Evolutionary conservation across 2,888 invertebrate genomes (phyloP).

Genomic region (Rhagophthalmus giganteus): DNA sequence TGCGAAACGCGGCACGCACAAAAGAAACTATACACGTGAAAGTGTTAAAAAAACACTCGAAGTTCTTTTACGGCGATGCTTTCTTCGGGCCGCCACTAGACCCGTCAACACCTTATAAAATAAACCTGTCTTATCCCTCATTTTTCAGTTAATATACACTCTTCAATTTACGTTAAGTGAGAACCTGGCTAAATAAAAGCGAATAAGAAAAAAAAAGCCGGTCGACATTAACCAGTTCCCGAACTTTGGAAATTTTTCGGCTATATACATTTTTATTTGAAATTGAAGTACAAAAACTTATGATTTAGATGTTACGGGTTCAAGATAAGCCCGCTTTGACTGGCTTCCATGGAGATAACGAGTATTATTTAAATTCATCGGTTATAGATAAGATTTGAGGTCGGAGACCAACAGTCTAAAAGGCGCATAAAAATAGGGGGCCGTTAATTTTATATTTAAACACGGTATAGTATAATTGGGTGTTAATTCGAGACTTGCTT

Average conservation of each 20-base stretch:
- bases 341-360: slow-evolving; percentile 2
- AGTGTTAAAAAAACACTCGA: not conserved
- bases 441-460: slow-evolving; percentile 29
- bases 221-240: slow-evolving; percentile 3
- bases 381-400: slow-evolving; percentile 12
- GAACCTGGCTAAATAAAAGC: too few relatives aligned
- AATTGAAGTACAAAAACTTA: slow-evolving; percentile 14
- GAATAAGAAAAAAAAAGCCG: not conserved
- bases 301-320: slow-evolving; percentile 16
- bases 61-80: not conserved
- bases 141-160: slow-evolving; percentile 32
- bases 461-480: slow-evolving; percentile 29
- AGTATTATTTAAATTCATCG: slow-evolving; percentile 18
- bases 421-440: slow-evolving; percentile 7
- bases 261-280: slow-evolving; percentile 14
- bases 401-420: slow-evolving; percentile 2
- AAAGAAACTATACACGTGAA: not conserved
- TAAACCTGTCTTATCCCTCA: slow-evolving; percentile 40
- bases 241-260: slow-evolving; percentile 5
- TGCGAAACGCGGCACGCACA: not conserved
- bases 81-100: slow-evolving; percentile 9
- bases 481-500: slow-evolving; percentile 30
- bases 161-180: slow-evolving; percentile 12
- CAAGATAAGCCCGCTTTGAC: slow-evolving; percentile 5
- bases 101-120: slow-evolving; percentile 40